Evolutionary conservation across 1,140 invertebrate genomes (phyloP).

Genomic region (Anastatus disparis): DNA sequence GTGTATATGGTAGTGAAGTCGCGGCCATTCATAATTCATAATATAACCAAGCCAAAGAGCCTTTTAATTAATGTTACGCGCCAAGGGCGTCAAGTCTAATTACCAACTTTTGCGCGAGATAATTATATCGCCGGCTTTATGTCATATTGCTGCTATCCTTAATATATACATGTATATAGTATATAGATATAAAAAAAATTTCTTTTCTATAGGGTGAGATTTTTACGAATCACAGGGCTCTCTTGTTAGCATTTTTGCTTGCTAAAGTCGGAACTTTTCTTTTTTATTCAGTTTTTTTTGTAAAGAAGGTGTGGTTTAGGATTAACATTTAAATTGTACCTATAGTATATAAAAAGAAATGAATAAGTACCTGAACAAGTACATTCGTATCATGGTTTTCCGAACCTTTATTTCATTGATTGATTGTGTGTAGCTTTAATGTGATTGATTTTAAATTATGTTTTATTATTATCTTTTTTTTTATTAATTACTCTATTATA

Average conservation of each 20-base stretch:
- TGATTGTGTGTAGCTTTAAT: background rate
- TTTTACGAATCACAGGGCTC: conserved; percentile 4
- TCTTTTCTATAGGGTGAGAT: too few species aligned
- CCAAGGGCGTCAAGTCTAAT: conserved; percentile 21
- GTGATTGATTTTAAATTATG: too few species aligned
- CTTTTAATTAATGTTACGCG: conserved; percentile 28
- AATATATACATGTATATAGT: too few species aligned
- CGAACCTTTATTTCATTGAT: background rate
- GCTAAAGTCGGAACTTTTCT: too few species aligned
- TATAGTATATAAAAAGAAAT: background rate
- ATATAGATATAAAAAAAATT: too few species aligned
- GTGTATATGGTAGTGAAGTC: too few species aligned
- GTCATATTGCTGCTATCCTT: too few species aligned
- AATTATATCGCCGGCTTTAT: conserved; percentile 37
- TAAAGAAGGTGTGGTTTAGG: conserved; percentile 59
- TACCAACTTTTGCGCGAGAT: conserved; percentile 17
- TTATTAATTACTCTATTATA: too few species aligned
- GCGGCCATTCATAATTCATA: conserved; percentile 2
- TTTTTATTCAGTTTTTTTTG: conserved; percentile 50
- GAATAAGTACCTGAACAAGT: background rate
- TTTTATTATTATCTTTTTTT: too few species aligned
- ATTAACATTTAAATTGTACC: conserved; percentile 67
- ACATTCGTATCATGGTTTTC: background rate
- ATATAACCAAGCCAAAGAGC: background rate
- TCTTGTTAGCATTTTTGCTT: conserved; percentile 63